phyloP scores from a whole-genome alignment of 2,888 invertebrate species.

The Mechanitis mazaeus region DNA sequence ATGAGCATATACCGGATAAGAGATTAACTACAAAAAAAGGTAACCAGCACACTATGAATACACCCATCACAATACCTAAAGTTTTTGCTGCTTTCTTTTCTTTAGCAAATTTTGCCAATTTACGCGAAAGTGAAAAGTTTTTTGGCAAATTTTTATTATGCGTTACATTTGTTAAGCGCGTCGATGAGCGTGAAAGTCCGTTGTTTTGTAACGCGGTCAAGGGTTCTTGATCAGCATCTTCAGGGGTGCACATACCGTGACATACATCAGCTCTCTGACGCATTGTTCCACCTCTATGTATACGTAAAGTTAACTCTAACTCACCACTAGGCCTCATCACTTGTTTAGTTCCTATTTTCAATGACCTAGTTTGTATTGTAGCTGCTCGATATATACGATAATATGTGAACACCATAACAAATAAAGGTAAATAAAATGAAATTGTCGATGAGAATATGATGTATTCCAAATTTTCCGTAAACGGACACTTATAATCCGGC shows the following conservation, averaged over 20 bases:
- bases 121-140: slow-evolving; percentile 94
- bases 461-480: slow-evolving; percentile 97
- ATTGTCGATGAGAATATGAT: slow-evolving; percentile 98
- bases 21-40: slow-evolving; percentile 98
- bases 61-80: slow-evolving; percentile 96
- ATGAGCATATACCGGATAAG: slow-evolving; percentile 90
- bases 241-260: slow-evolving; percentile 79
- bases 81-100: slow-evolving; percentile 99
- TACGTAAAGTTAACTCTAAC: slow-evolving; percentile 90
- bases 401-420: slow-evolving; percentile 99
- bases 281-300: slow-evolving; percentile 92
- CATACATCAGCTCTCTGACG: slow-evolving; percentile 76
- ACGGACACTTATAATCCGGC: slow-evolving; percentile 91
- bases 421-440: slow-evolving; percentile 96
- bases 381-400: slow-evolving; percentile 97
- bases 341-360: slow-evolving; percentile 94
- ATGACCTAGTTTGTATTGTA: slow-evolving; percentile 91
- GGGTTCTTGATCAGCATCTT: slow-evolving; percentile 83
- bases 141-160: slow-evolving; percentile 83
- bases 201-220: slow-evolving; percentile 86
- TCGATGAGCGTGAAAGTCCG: slow-evolving; percentile 83
- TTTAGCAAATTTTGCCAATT: slow-evolving; percentile 95
- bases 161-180: slow-evolving; percentile 78
- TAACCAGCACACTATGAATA: slow-evolving; percentile 97
- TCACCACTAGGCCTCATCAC: slow-evolving; percentile 91